Evolutionary conservation across 2,797 vertebrate genomes (phyloP).

Genomic region (Hemibagrus guttatus): DNA sequence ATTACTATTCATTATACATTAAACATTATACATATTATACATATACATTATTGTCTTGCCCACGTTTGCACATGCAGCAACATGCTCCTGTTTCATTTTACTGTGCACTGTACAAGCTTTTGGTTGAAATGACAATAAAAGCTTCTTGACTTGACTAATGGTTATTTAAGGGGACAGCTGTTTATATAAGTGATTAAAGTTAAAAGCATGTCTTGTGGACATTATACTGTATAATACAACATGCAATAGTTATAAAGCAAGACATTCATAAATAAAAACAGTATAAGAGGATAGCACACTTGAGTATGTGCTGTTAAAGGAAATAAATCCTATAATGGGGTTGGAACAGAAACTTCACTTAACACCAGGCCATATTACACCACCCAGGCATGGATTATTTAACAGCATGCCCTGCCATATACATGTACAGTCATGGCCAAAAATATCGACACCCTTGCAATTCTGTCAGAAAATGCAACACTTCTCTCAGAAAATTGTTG

Average conservation of each 20-base stretch:
- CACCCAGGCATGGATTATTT: not conserved
- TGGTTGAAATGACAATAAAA: too few relatives aligned
- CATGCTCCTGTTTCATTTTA: too few relatives aligned
- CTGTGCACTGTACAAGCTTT: too few relatives aligned
- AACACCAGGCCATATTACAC: not conserved
- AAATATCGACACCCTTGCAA: too few relatives aligned
- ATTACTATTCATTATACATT: too few relatives aligned
- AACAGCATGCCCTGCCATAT: not conserved
- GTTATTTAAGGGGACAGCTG: not conserved
- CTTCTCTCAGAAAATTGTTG: too few relatives aligned
- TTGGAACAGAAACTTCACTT: not conserved
- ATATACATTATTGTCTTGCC: too few relatives aligned
- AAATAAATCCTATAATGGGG: not conserved
- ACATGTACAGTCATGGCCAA: too few relatives aligned
- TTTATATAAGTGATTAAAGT: not conserved
- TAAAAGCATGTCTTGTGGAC: not conserved
- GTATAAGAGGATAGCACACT: not conserved
- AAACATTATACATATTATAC: too few relatives aligned
- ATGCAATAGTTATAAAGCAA: not conserved
- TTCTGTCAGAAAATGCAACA: too few relatives aligned
- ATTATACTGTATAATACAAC: not conserved
- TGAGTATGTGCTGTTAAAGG: not conserved
- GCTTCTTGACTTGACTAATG: too few relatives aligned
- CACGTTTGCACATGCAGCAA: too few relatives aligned
- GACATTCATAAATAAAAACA: not conserved